Evolutionary conservation across 2,113 vertebrate genomes (phyloP).

Genomic region (Panthera tigris): DNA sequence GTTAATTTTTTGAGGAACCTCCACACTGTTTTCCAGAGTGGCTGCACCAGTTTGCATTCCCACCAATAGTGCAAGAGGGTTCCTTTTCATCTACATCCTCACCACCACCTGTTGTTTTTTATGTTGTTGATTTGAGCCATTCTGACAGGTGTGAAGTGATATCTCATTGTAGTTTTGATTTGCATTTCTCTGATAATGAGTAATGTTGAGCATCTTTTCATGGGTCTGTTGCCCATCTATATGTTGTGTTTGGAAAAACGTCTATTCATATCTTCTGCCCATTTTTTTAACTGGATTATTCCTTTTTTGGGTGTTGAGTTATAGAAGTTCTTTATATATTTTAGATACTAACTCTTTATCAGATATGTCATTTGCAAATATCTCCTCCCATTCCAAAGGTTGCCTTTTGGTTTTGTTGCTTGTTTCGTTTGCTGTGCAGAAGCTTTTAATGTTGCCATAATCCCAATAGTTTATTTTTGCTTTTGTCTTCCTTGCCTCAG

Average conservation of each 20-base stretch:
- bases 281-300: not conserved
- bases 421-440: not conserved
- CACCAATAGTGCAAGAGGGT: not conserved
- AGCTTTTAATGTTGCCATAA: not conserved
- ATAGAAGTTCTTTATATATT: not conserved
- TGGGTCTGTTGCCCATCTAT: not conserved
- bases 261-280: not conserved
- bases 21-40: not conserved
- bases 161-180: not conserved
- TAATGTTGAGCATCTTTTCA: not conserved
- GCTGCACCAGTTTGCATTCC: not conserved
- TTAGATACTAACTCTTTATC: not conserved
- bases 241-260: not conserved
- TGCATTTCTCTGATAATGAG: not conserved
- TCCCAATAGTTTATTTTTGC: not conserved
- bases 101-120: not conserved
- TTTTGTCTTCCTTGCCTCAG: not conserved
- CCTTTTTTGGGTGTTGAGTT: not conserved
- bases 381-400: not conserved
- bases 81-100: not conserved
- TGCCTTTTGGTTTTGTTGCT: not conserved
- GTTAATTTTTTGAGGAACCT: not conserved
- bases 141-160: not conserved
- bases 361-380: not conserved
- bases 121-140: not conserved